These are phyloP conservation scores for Eupithecia subfuscata DNA, from an alignment of 2,888 invertebrate genomes.

Conservation along the genomic window DNA sequence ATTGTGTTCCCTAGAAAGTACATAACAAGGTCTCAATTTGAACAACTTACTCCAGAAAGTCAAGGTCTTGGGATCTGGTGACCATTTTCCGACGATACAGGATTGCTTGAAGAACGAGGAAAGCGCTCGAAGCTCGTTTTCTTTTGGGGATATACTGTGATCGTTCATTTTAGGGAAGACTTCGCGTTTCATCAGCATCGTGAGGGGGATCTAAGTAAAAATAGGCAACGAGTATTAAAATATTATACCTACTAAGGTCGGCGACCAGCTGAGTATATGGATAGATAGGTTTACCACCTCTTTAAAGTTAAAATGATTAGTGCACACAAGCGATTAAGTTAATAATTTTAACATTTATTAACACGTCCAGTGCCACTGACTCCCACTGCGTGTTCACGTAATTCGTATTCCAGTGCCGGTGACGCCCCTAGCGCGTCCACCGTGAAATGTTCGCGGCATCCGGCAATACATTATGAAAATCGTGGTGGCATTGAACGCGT, in stretches of 20 bases:
- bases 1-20: background rate
- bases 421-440: no score
- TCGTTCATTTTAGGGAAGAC: constrained; percentile 88
- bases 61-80: constrained; percentile 89
- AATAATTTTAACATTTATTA: background rate
- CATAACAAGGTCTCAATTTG: background rate
- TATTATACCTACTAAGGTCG: background rate
- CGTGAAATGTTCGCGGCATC: no score
- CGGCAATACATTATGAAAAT: no score
- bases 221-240: background rate
- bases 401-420: no score
- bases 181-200: constrained; percentile 89
- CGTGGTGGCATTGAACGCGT: no score
- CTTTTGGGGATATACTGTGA: constrained; percentile 87
- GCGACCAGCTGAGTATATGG: background rate
- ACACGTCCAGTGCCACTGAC: no score
- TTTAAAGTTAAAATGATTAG: background rate
- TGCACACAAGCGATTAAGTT: background rate
- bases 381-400: no score
- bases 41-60: constrained; percentile 87
- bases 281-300: background rate
- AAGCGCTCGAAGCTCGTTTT: constrained; percentile 92
- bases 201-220: constrained; percentile 85
- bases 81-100: constrained; percentile 94
- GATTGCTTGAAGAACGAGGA: constrained; percentile 92